A percentile compares a stretch with the other conserved stretches of the same genome.
phyloP scores from a whole-genome alignment of 2,113 vertebrate genomes.

The Dasypus novemcinctus region DNA sequence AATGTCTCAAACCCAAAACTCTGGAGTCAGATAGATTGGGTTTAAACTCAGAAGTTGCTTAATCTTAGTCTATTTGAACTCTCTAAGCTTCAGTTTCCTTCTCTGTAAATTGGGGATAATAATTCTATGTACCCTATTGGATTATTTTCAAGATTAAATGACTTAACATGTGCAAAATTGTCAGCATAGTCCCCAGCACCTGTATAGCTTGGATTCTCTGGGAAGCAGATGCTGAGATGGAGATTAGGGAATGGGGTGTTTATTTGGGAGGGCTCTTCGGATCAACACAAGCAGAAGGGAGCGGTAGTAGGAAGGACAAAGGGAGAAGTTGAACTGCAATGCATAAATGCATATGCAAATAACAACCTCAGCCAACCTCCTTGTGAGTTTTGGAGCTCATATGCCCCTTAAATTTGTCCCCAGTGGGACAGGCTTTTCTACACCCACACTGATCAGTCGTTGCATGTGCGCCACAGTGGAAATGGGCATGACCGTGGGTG shows the following conservation, averaged over 20 bases:
- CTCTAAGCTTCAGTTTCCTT: too few relatives aligned
- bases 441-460: accelerated
- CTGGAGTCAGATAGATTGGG: background rate
- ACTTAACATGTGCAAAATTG: background rate
- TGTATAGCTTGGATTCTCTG: background rate
- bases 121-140: background rate
- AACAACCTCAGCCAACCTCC: background rate
- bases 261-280: background rate
- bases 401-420: background rate
- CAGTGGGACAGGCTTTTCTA: background rate
- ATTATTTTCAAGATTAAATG: background rate
- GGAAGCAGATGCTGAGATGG: background rate
- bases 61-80: background rate
- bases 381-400: background rate
- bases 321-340: background rate
- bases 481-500: background rate
- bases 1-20: background rate
- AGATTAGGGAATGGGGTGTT: background rate
- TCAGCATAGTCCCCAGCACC: background rate
- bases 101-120: background rate
- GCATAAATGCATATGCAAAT: background rate
- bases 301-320: too few relatives aligned
- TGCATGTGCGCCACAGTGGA: background rate
- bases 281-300: background rate
- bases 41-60: background rate